These are phyloP conservation scores for Oreochromis aureus DNA, from an alignment of 2,113 vertebrate species.

Conservation along the genomic window DNA sequence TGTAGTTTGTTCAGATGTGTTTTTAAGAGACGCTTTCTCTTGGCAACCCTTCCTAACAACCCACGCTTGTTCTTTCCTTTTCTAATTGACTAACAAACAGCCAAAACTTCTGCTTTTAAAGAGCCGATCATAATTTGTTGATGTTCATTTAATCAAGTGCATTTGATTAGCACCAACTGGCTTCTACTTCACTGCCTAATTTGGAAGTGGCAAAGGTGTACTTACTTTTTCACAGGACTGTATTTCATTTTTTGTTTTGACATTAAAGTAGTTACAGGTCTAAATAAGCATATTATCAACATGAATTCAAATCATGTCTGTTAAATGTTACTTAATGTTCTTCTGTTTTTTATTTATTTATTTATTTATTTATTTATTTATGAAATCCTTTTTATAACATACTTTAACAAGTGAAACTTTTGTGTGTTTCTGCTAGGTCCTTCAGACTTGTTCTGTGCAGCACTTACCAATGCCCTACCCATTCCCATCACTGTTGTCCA, in stretches of 20 bases:
- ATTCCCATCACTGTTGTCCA: conserved; percentile 93
- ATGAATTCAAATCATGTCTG: not conserved
- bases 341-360: not conserved
- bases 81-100: not conserved
- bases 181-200: not conserved
- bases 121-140: not conserved
- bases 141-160: not conserved
- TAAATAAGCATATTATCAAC: not conserved
- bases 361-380: not conserved
- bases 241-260: not conserved
- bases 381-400: not conserved
- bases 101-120: not conserved
- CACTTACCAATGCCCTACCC: conserved; percentile 94
- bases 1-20: not conserved
- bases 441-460: conserved; percentile 96
- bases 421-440: conserved; percentile 75
- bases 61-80: not conserved
- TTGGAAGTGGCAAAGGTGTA: not conserved
- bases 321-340: not conserved
- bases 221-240: not conserved
- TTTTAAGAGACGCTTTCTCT: not conserved
- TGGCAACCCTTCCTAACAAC: not conserved
- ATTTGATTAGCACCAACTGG: not conserved
- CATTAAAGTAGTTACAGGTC: not conserved
- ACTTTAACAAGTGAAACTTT: not conserved